phyloP scores from a whole-genome alignment of 64 coral and sea anemone species.

The Stichodactyla mertensii region DNA sequence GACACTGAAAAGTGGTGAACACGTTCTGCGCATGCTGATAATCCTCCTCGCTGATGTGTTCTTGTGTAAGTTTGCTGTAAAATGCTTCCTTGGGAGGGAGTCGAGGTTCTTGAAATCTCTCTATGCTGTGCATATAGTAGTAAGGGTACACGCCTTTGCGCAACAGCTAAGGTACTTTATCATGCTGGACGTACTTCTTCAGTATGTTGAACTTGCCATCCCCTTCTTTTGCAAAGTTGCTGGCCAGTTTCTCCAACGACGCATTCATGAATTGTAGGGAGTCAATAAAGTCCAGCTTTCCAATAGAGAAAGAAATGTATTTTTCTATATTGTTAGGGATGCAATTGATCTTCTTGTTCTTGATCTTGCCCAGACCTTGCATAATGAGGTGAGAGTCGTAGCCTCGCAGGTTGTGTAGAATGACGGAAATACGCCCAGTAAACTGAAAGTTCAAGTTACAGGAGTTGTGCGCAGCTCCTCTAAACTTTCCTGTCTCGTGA shows the following conservation, averaged over 20 bases:
- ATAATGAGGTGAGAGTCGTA: constrained; percentile 36
- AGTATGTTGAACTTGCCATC: constrained; percentile 22
- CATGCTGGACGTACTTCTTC: background rate
- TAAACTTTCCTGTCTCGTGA: constrained; percentile 39
- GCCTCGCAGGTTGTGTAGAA: constrained; percentile 29
- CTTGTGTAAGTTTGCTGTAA: background rate
- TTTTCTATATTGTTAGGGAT: constrained; percentile 41
- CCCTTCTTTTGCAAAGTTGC: constrained; percentile 24
- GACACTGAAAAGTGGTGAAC: too few species aligned
- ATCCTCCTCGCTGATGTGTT: background rate
- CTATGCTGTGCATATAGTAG: background rate
- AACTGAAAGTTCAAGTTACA: constrained; percentile 44
- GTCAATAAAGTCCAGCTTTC: background rate
- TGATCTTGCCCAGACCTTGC: constrained; percentile 28
- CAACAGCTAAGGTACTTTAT: constrained; percentile 15
- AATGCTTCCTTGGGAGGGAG: background rate
- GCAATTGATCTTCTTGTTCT: constrained; percentile 20
- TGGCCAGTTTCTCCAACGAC: constrained; percentile 30
- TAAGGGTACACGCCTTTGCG: constrained; percentile 5
- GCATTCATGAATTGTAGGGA: constrained; percentile 46
- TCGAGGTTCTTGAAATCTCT: background rate
- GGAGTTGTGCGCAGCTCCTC: constrained; percentile 34
- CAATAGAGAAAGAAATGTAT: constrained; percentile 44
- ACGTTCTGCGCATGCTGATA: background rate
- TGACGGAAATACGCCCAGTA: constrained; percentile 31